Base-by-base conservation (phyloP, 2,113 vertebrate species). In the Callipepla californica region DNA sequence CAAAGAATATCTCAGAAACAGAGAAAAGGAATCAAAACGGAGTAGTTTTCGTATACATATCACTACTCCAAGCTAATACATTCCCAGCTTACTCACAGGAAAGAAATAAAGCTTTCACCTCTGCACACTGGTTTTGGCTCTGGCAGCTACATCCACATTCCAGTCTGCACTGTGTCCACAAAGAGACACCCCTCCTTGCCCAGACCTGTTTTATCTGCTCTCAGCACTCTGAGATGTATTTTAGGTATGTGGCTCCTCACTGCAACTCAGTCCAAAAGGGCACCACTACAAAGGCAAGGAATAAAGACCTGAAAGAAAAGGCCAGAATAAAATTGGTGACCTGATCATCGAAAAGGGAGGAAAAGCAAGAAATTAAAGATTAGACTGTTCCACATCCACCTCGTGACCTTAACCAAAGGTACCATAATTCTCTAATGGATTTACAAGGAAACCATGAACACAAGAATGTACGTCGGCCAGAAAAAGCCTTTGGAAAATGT, bases 21-120 rank as follows among this genome's bases (percentile, higher is more conserved):
- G 32, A 80, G 23, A 82, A 80, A 83, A 91, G 42, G 45, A 89
- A 91, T 82, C 50, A 42, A 73, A 82, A 81, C 45, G 5, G 92
- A 89, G 28, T 25, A 0, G 42, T 80, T 82, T 85, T 80, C 63
- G 65, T 78, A 63, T 89, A 83, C 57, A 4, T 59, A 40, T 3
- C 36, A 15, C 75, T 83, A 36, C 73, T 80, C 65, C 68, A 77
- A 82, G 62, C 61, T 70, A 90, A 92, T 28, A 80, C 45, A 36
- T 66, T 82, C 59, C 38, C 63, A 66, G 70, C 32, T 89, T 92
- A 91, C 85, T 95, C 77, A 92, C 63, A 92, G 72, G 85, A 91
- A 96, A 93, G 87, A 85, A 95, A 63, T 26, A 91, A 91, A 95
- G 82, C 72, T 73, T 91, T 83, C 81, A 95, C 63, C 81, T 92